Evolutionary conservation across 2,888 invertebrate species (phyloP).

Genomic region (Drosophila mulleri): DNA sequence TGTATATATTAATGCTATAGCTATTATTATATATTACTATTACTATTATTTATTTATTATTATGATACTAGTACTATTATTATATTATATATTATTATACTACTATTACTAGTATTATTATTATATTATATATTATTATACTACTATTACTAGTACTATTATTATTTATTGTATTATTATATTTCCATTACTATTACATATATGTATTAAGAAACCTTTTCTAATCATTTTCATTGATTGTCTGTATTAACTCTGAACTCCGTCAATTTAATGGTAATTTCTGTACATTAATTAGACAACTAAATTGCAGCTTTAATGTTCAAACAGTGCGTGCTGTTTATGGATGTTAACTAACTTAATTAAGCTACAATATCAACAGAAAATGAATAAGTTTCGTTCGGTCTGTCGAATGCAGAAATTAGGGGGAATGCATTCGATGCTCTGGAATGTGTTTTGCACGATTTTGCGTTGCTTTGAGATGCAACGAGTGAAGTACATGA

Average conservation of each 20-base stretch:
- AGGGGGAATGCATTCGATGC: background rate
- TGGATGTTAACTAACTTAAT: background rate
- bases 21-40: too few relatives aligned
- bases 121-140: too few relatives aligned
- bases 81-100: too few relatives aligned
- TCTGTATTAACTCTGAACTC: background rate
- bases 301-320: background rate
- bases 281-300: conserved; percentile 2
- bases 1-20: too few relatives aligned
- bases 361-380: conserved; percentile 2
- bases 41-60: too few relatives aligned
- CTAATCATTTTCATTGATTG: too few relatives aligned
- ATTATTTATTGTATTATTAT: too few relatives aligned
- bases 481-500: conserved; percentile 48
- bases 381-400: background rate
- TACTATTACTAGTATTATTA: too few relatives aligned
- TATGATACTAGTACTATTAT: too few relatives aligned
- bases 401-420: background rate
- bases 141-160: too few relatives aligned
- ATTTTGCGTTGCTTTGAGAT: conserved; percentile 23
- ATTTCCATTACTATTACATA: too few relatives aligned
- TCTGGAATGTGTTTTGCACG: conserved; percentile 12
- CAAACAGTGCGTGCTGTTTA: background rate
- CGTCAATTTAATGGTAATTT: background rate
- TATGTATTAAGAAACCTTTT: too few relatives aligned